phyloP scores from a whole-genome alignment of 2,797 vertebrate species.

The Thalassophryne amazonica region DNA sequence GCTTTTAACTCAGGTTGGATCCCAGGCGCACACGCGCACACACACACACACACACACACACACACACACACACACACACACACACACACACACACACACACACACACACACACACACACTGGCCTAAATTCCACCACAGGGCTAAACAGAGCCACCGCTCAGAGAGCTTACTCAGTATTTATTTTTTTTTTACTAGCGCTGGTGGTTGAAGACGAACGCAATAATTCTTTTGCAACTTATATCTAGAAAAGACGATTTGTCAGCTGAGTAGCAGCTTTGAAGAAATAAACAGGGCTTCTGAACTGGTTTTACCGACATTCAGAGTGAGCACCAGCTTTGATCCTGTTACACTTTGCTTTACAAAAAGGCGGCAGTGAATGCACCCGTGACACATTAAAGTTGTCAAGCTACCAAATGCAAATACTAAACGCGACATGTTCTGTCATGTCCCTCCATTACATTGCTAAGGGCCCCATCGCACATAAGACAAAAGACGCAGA shows the following conservation, averaged over 20 bases:
- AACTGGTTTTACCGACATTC: slow-evolving; percentile 32
- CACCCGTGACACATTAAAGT: slow-evolving; percentile 20
- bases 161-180: slow-evolving; percentile 39
- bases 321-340: slow-evolving; percentile 22
- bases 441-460: slow-evolving; percentile 46
- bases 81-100: slow-evolving; percentile 30
- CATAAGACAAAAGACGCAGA: too few relatives aligned
- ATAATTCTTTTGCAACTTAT: slow-evolving; percentile 35
- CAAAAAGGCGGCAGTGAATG: slow-evolving; percentile 13
- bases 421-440: slow-evolving; percentile 37
- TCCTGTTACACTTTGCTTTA: slow-evolving; percentile 23
- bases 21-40: slow-evolving; percentile 33
- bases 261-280: slow-evolving; percentile 44
- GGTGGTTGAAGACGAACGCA: slow-evolving; percentile 27
- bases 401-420: slow-evolving; percentile 26
- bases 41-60: slow-evolving; percentile 30
- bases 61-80: slow-evolving; percentile 30
- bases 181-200: slow-evolving; percentile 9
- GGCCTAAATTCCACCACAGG: slow-evolving; percentile 36
- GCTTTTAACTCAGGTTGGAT: slow-evolving; percentile 36
- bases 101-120: slow-evolving; percentile 27
- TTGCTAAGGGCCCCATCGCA: too few relatives aligned
- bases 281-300: slow-evolving; percentile 18
- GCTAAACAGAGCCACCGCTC: slow-evolving; percentile 5
- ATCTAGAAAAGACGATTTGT: slow-evolving; percentile 49